Evolutionary conservation across 1,140 invertebrate genomes (phyloP).

Genomic region (Drosophila guanche): DNA sequence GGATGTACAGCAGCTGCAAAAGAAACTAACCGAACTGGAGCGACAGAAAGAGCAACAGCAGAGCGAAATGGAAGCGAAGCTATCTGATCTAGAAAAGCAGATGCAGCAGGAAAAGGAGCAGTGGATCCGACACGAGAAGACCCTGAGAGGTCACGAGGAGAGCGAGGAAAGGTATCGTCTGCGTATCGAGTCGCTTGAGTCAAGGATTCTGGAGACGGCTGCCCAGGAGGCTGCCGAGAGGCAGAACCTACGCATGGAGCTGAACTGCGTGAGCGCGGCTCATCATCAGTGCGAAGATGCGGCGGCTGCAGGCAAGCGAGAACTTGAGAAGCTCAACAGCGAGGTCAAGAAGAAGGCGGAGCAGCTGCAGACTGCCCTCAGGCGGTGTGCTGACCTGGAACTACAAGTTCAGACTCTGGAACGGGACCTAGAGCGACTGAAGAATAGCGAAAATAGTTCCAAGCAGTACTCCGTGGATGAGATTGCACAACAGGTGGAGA

Average conservation of each 20-base stretch:
- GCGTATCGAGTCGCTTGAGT: slow-evolving; percentile 55
- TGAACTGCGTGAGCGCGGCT: slow-evolving; percentile 52
- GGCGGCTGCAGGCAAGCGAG: slow-evolving; percentile 55
- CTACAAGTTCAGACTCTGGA: slow-evolving; percentile 54
- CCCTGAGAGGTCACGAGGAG: slow-evolving; percentile 51
- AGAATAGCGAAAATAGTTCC: slow-evolving; percentile 67
- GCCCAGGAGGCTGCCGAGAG: slow-evolving; percentile 62
- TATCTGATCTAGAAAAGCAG: slow-evolving; percentile 40
- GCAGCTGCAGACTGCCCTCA: slow-evolving; percentile 46
- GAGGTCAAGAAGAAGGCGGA: slow-evolving; percentile 67
- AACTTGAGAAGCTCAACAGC: slow-evolving; percentile 58
- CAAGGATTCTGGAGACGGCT: slow-evolving; percentile 53
- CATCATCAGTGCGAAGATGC: slow-evolving; percentile 66
- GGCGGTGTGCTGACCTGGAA: slow-evolving; percentile 50
- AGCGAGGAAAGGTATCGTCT: slow-evolving; percentile 55
- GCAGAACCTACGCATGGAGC: slow-evolving; percentile 65
- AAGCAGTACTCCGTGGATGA: slow-evolving; percentile 85
- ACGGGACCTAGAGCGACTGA: slow-evolving; percentile 66
- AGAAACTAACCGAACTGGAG: slow-evolving; percentile 45
- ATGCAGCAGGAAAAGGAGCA: slow-evolving; percentile 50
- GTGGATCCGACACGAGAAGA: slow-evolving; percentile 51
- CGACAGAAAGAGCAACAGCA: slow-evolving; percentile 60
- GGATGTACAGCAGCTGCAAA: slow-evolving; percentile 39
- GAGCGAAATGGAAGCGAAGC: slow-evolving; percentile 41
- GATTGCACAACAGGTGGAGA: slow-evolving; percentile 85